Base-by-base conservation (phyloP, 2,888 invertebrate genomes). In the Mystacides longicornis region DNA sequence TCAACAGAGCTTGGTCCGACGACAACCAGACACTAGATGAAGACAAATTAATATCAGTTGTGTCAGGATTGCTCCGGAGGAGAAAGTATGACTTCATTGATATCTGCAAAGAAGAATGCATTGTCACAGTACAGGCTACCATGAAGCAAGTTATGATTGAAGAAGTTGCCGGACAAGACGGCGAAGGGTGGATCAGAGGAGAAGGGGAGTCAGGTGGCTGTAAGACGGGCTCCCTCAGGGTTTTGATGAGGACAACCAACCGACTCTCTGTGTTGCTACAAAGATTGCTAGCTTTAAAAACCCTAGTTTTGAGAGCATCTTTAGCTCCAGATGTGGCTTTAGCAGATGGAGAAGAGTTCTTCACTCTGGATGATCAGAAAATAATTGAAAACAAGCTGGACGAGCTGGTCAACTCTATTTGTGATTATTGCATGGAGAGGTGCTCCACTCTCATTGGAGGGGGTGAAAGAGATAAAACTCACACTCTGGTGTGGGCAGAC, bases 391-490 rank as follows among this genome's bases (percentile, higher is more conserved):
- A 78, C 11, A 87, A 87, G 69, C 72, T 96, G 49, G 81, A 81
- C 59, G 89, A 91, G 65, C 80, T 93, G 68, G 75, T 94, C 49
- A 79, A 81, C 42, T 84, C 87, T n/a, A 82, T 94, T 45, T 93
- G 92, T 69, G 91, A 94, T 72, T 91, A 89, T 68, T 92, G 93
- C 64, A 93, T 95, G 70, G 95, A 97, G 68, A 80, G 94, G 62
- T 86, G 93, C 72, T 93, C 93, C 55, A 90, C 92, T 70, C 79
- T 96, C 54, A 83, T 96, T 56, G 86, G 88, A 48, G 87, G 88
- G 3, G 82, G 84, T 62, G 80, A 85, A 60, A 86, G 85, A 64
- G 83, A 83, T 62, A 75, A 77, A 67, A 79, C 85, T 18, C 84
- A 92, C 59, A 16, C 14, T 14, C n/a, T n/a, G n/a, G n/a, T n/a